Evolutionary conservation across 2,797 vertebrate genomes (phyloP).

Genomic region (Pelobates cultripes): DNA sequence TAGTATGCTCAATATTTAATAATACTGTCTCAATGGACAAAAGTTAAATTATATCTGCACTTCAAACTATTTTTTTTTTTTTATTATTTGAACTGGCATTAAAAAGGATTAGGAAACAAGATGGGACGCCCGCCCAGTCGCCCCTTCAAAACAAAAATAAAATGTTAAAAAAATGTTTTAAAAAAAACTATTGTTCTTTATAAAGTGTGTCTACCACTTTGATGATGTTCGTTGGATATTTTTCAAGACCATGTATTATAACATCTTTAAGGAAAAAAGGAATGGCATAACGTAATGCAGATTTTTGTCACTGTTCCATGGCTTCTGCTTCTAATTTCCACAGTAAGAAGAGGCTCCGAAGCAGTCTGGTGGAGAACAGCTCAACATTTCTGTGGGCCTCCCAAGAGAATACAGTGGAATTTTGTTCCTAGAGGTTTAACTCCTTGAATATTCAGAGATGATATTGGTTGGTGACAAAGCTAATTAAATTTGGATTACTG

Average conservation of each 20-base stretch:
- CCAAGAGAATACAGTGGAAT: slow-evolving; percentile 68
- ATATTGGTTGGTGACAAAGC: neutral
- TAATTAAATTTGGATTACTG: neutral
- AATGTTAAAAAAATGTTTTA: too few relatives aligned
- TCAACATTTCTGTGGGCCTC: slow-evolving; percentile 63
- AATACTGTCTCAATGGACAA: slow-evolving; percentile 56
- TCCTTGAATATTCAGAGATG: slow-evolving; percentile 33
- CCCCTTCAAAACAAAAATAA: slow-evolving; percentile 47
- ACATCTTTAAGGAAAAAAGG: slow-evolving; percentile 78
- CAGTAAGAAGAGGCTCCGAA: slow-evolving; percentile 67
- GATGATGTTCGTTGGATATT: slow-evolving; percentile 85
- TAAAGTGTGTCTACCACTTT: slow-evolving; percentile 72
- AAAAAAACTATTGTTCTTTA: slow-evolving; percentile 64
- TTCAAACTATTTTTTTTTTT: slow-evolving; percentile 55
- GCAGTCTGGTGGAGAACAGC: slow-evolving; percentile 68
- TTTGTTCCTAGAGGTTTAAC: slow-evolving; percentile 64
- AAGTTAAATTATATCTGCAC: slow-evolving; percentile 59
- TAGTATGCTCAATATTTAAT: slow-evolving; percentile 39
- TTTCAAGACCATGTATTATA: slow-evolving; percentile 80
- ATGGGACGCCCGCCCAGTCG: slow-evolving; percentile 60
- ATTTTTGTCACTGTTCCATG: slow-evolving; percentile 85
- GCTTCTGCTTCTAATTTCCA: slow-evolving; percentile 90
- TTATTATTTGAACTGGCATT: slow-evolving; percentile 61
- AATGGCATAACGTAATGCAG: slow-evolving; percentile 85
- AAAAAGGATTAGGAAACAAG: slow-evolving; percentile 65